Evolutionary conservation across 2,797 vertebrate species (phyloP).

Genomic region (Helostoma temminkii): DNA sequence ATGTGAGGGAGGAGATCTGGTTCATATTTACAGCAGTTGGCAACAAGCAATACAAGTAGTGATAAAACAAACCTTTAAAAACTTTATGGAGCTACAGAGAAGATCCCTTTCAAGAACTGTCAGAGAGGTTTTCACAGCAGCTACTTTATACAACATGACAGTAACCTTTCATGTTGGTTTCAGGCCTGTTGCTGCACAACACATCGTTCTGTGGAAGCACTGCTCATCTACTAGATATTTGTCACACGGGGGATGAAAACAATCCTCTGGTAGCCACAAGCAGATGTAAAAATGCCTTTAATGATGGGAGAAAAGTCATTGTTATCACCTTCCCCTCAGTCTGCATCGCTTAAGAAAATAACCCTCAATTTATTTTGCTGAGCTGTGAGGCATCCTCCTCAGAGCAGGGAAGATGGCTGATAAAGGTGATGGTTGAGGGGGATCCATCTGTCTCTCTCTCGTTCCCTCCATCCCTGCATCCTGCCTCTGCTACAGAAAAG

Average conservation of each 20-base stretch:
- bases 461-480: slow-evolving; percentile 12
- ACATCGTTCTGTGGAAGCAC: slow-evolving; percentile 1
- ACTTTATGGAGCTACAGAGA: background rate
- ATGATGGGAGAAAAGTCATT: slow-evolving; percentile 53
- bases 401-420: slow-evolving; percentile 55
- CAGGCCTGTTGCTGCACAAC: slow-evolving; percentile 9
- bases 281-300: slow-evolving; percentile 62
- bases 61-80: background rate
- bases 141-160: slow-evolving; percentile 10
- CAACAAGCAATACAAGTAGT: background rate
- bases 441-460: slow-evolving; percentile 46
- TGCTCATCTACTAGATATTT: slow-evolving; percentile 45
- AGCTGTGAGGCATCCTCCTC: slow-evolving; percentile 54
- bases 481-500: slow-evolving; percentile 37
- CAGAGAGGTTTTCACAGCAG: background rate
- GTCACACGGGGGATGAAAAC: slow-evolving; percentile 41
- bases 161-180: slow-evolving; percentile 32
- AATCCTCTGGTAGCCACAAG: slow-evolving; percentile 38
- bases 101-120: slow-evolving; percentile 11
- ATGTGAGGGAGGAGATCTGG: no score
- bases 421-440: slow-evolving; percentile 59
- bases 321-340: slow-evolving; percentile 62
- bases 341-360: slow-evolving; percentile 54
- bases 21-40: no score
- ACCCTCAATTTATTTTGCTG: slow-evolving; percentile 51